These are phyloP conservation scores for Rhodophaea formosa DNA, from an alignment of 2,888 invertebrate species.

Conservation along the genomic window DNA sequence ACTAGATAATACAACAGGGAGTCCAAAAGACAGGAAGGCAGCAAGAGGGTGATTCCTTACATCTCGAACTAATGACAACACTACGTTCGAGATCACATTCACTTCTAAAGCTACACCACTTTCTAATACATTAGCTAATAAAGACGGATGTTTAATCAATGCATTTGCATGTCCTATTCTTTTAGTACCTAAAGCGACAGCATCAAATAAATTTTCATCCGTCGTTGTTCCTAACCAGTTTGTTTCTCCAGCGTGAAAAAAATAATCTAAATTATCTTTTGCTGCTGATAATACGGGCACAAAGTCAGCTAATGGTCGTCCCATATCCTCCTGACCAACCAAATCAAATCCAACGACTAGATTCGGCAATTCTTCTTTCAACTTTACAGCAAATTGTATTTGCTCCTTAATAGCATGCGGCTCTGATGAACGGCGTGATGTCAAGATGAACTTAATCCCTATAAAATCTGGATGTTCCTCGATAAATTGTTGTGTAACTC, in stretches of 20 bases:
- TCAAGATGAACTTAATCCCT: constrained; percentile 85
- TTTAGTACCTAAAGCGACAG: constrained; percentile 86
- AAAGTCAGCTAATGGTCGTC: constrained; percentile 82
- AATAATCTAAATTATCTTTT: constrained; percentile 82
- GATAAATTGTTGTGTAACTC: constrained; percentile 80
- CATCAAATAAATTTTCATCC: constrained; percentile 89
- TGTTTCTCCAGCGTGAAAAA: constrained; percentile 91
- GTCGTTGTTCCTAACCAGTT: constrained; percentile 84
- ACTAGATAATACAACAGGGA: constrained; percentile 88
- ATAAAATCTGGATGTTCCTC: constrained; percentile 83
- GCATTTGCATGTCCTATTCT: constrained; percentile 91
- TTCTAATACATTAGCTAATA: constrained; percentile 79
- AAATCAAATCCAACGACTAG: constrained; percentile 90
- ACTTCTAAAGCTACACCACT: constrained; percentile 87
- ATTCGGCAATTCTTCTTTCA: constrained; percentile 81
- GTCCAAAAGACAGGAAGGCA: constrained; percentile 83
- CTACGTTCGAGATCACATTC: constrained; percentile 90
- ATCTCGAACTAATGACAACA: constrained; percentile 85
- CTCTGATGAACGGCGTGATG: constrained; percentile 41
- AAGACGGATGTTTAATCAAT: constrained; percentile 85
- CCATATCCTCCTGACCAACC: constrained; percentile 90
- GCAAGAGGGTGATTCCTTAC: constrained; percentile 89
- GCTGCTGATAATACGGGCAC: constrained; percentile 75
- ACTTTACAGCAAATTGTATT: constrained; percentile 48
- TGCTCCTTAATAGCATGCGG: constrained; percentile 62